Evolutionary conservation across 2,888 invertebrate species (phyloP), one percentile per base, ranked within the genome.

Genomic region (Drosophila fulvimacula): DNA sequence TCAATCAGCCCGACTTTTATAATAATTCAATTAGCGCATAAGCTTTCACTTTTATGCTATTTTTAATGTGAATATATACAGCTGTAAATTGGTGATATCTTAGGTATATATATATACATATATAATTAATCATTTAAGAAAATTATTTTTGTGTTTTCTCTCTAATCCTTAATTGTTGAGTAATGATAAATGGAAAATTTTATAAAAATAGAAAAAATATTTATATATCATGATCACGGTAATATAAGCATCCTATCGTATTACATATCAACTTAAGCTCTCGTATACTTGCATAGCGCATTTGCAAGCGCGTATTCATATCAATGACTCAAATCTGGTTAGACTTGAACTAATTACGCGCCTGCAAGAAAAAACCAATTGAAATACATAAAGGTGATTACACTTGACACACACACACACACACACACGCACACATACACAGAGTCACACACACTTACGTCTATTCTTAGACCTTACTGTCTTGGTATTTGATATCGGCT

Each of bases 351-450:
- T 32, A 48, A 48, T 30, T 48, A 48, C 38, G 52, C 52, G 27
- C 17, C 24, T 39, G 46, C 56, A 72, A 76, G 70, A 77, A 69
- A 77, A 69, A 66, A 55, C 51, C 69, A 73, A 69, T 56, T 36
- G 42, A 66, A 55, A 38, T 42, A 51, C 15, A 51, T 9, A 13
- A 19, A 57, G n/a, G 52, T 41, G 46, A 36, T 13, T 17, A 60
- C 30, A 56, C 17, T 59, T 19, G 39, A 36, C 11, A 15, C 24
- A 39, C 17, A 53, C n/a, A 10, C 21, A 32, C 15, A 42, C 13
- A 38, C 17, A 41, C 17, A 21, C 7, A 19, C 11, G 38, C 9
- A 17, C 7, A 24, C n/a, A 13, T 19, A 41, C 9, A 30, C 24
- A 30, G 7, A 30, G 1, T 7, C 30, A 30, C 7, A 30, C 27